Base-by-base conservation (phyloP, 1,140 invertebrate genomes). In the Limonius californicus region DNA sequence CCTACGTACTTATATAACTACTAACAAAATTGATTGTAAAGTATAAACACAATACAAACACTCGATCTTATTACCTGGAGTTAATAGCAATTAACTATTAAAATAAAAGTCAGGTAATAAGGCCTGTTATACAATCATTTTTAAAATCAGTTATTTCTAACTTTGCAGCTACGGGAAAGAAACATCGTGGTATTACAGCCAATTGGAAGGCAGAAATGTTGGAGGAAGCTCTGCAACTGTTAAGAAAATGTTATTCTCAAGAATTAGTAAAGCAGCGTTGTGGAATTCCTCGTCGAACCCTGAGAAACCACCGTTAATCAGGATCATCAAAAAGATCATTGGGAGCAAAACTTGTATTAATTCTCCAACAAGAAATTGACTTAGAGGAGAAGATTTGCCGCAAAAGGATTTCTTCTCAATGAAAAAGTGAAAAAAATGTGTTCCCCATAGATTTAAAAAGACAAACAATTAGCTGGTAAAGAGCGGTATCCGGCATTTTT, bases 401-500 rank as follows among this genome's bases (percentile, higher is more conserved):
- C 53, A 59, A 27, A n/a, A 32, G 47, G 47, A 9, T 16, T 61
- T 15, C 47, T 43, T 1, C 27, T 61, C 27, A 32, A 32, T 39
- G 8, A 2, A 21, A 16, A 19, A 6, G 39, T n/a, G 8, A 47
- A 18, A 20, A 42, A 59, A 27, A 45, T 50, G 16, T 59, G 39
- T 14, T 53, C 7, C 8, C 19, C 67, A 70, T 57, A 43, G 16
- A 64, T 72, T 73, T 39, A 72, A 63, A 54, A 55, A 11, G 21
- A 55, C n/a, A 1, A 32, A 6, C 55, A 59, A 30, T 57, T 54
- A 43, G 64, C 68, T 9, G 69, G 70, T n/a, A 23, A 39, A 54
- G 60, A 71, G 39, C 73, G 71, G 73, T 61, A 69, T 0, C 68
- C 42, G 58, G 21, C 32, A 14, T 72, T 70, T 59, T 8, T 72